A percentile compares a stretch with the other conserved stretches of the same genome.
phyloP scores from a whole-genome alignment of 1,140 invertebrate genomes.

The Sipha flava region DNA sequence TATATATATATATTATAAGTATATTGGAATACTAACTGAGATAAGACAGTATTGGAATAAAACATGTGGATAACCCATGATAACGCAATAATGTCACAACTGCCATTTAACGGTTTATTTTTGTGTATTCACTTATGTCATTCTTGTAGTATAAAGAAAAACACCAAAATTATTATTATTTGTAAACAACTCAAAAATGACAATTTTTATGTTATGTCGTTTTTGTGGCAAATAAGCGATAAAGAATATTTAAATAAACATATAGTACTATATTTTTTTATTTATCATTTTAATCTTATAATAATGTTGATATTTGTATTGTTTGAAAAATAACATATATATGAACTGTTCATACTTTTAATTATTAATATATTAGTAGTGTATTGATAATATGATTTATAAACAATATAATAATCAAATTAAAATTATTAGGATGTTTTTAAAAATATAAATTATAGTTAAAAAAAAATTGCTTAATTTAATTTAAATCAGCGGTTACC shows the following conservation, averaged over 20 bases:
- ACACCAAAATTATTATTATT: no score
- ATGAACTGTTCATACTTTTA: not conserved
- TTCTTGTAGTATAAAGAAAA: no score
- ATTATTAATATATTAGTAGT: not conserved
- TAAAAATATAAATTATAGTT: not conserved
- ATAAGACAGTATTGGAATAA: not conserved
- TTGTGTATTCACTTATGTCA: no score
- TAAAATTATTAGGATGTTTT: not conserved
- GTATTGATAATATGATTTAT: not conserved
- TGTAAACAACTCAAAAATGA: no score
- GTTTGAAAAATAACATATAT: not conserved
- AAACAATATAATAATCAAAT: not conserved
- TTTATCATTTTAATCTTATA: not conserved
- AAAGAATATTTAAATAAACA: no score
- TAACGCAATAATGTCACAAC: not conserved
- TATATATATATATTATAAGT: no score
- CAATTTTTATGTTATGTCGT: no score
- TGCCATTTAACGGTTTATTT: no score
- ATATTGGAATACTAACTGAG: not conserved
- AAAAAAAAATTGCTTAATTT: not conserved
- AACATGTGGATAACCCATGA: not conserved
- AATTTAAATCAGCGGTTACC: not conserved
- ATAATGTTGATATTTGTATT: not conserved
- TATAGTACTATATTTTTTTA: not conserved
- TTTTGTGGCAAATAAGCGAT: no score